Conservation (phyloP, 2,113 vertebrate species). For the Centropristis striata region DNA sequence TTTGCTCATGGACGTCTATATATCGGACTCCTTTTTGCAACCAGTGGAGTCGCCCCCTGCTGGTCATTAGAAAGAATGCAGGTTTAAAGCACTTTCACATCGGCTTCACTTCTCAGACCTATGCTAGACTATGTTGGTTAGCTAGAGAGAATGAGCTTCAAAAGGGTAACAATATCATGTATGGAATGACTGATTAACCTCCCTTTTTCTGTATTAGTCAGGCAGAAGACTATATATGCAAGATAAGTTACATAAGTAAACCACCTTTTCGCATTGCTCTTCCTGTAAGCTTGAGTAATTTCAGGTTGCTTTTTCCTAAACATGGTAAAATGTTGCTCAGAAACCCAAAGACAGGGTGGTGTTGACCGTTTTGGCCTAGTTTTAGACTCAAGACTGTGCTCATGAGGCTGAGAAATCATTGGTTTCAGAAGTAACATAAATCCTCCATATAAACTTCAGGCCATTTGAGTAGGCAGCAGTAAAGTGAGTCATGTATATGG, state of each 20-base stretch:
- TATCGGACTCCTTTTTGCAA: no score
- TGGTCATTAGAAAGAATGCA: no score
- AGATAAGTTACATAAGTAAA: constrained; percentile 4
- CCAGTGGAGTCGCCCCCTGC: no score
- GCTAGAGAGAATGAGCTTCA: no score
- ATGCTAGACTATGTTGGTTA: no score
- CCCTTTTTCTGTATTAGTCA: not conserved
- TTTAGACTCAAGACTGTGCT: constrained; percentile 2
- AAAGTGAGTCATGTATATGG: constrained; percentile 44
- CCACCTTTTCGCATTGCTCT: not conserved
- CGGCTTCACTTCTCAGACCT: no score
- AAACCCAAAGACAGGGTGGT: not conserved
- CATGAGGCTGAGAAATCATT: constrained; percentile 21
- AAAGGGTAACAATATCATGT: no score
- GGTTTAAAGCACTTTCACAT: no score
- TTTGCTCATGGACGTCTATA: no score
- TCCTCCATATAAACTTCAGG: constrained; percentile 21
- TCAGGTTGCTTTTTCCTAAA: not conserved
- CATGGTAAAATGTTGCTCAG: not conserved
- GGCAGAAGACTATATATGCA: not conserved
- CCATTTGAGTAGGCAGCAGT: constrained; percentile 21
- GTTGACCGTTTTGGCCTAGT: not conserved
- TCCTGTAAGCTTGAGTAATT: not conserved
- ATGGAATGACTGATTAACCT: no score
- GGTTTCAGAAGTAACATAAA: constrained; percentile 43